Evolutionary conservation across 2,888 invertebrate genomes (phyloP).

Genomic region (Lacanobia wlatinum): DNA sequence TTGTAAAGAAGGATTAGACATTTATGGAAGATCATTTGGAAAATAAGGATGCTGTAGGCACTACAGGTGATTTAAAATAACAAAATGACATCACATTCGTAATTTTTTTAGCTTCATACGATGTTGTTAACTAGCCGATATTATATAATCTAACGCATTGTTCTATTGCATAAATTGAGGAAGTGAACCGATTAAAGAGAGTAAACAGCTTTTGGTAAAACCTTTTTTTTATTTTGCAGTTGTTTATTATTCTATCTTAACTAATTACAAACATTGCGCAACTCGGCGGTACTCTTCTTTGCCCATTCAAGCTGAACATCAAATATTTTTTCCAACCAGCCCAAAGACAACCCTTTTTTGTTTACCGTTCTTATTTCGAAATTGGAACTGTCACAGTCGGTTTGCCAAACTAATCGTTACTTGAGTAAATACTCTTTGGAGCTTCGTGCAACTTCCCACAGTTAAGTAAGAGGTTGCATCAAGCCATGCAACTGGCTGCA

Average conservation of each 20-base stretch:
- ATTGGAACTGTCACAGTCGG: conserved; percentile 40
- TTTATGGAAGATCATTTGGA: not conserved
- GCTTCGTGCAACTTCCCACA: conserved; percentile 28
- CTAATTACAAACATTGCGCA: not conserved
- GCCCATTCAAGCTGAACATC: conserved; percentile 5
- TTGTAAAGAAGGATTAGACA: not conserved
- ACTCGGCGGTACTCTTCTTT: not conserved
- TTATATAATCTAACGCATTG: not conserved
- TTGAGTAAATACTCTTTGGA: conserved; percentile 52
- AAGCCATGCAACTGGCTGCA: conserved; percentile 46
- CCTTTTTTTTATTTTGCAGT: not conserved
- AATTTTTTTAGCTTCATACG: not conserved
- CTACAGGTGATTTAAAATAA: conserved; percentile 2
- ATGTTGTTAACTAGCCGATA: not conserved
- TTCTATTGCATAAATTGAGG: not conserved
- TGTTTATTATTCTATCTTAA: not conserved
- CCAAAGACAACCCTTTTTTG: conserved; percentile 12
- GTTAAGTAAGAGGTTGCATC: conserved; percentile 64
- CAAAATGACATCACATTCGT: conserved; percentile 25
- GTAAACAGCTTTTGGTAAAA: not conserved
- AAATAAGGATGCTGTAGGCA: not conserved
- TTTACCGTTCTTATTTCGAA: conserved; percentile 37
- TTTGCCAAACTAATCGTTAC: conserved; percentile 38
- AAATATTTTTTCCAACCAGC: conserved; percentile 32
- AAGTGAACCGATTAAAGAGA: not conserved